Evolutionary conservation across 2,797 vertebrate species (phyloP), one percentile per base, ranked within the genome.

Genomic region (Pogonophryne albipinna): DNA sequence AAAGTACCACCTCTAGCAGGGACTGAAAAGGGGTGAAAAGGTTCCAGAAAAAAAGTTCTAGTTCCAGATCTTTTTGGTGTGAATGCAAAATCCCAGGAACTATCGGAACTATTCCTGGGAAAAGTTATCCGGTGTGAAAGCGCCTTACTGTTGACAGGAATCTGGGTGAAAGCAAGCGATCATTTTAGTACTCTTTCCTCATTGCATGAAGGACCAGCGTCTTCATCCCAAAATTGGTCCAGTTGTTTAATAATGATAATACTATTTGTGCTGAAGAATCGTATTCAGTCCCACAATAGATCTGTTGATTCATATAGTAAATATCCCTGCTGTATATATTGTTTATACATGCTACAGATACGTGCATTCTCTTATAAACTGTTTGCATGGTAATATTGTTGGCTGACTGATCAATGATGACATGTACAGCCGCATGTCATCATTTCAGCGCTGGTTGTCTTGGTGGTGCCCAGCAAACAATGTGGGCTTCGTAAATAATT

Each of bases 141-240:
- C 3, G 34, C 34, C 34, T 23, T 27, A 27, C 17, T 17, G 41
- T 20, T 80, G 66, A 66, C 76, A 85, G 60, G 65, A 74, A 63
- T 60, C 63, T 51, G 20, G 20, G 47, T 64, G 45, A 60, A 60
- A 60, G 55, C 52, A 65, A 66, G 44, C 7, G 12, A 67, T 79
- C 49, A 80, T 66, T 80, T 73, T 67, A 74, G 69, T 66, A 58
- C 52, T 2, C 58, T 72, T 76, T 66, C 50, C 66, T 74, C 82
- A 70, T 69, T 55, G 60, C 41, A 61, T 4, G 15, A 44, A 51
- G 4, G 9, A 75, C 23, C 41, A 27, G 17, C 51, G 42, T 31
- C 51, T 10, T 73, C 71, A 78, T 50, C 61, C 57, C n/a, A 16
- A 44, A 45, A 66, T 20, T 60, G 34, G 16, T 59, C 20, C 1